A percentile compares a stretch with the other conserved stretches of the same genome.
These are phyloP conservation scores for Hyalella azteca DNA, from an alignment of 2,888 invertebrate species.

Conservation along the genomic window DNA sequence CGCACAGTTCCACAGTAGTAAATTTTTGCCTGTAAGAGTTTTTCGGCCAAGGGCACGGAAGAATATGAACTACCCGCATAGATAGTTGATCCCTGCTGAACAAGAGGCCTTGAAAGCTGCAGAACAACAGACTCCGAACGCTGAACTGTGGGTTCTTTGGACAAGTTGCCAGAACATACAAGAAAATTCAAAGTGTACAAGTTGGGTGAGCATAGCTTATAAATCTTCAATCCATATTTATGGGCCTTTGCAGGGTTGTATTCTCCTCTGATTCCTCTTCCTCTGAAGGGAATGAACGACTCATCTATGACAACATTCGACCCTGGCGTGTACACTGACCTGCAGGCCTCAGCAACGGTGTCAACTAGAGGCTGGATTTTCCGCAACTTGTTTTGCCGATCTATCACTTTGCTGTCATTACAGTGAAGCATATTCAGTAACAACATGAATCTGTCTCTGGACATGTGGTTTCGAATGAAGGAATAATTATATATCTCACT, in stretches of 20 bases:
- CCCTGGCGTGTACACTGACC: slow-evolving; percentile 9
- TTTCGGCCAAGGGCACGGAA: slow-evolving; percentile 30
- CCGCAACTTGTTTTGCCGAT: too few relatives aligned
- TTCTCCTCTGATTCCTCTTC: not conserved
- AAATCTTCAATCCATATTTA: too few relatives aligned
- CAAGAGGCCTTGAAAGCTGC: slow-evolving; percentile 30
- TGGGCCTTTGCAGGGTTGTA: not conserved
- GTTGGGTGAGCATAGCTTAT: too few relatives aligned
- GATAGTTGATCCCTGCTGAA: slow-evolving; percentile 18
- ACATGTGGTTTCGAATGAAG: not conserved
- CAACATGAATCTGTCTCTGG: too few relatives aligned
- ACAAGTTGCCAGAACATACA: not conserved
- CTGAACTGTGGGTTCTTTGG: not conserved
- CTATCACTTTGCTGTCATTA: too few relatives aligned
- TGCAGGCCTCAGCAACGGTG: not conserved
- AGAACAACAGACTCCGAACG: not conserved
- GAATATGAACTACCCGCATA: slow-evolving; percentile 37
- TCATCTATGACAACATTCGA: not conserved
- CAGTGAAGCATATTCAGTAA: too few relatives aligned
- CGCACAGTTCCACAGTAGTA: slow-evolving; percentile 34
- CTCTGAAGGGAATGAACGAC: not conserved
- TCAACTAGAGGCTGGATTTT: too few relatives aligned
- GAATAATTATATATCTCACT: slow-evolving; percentile 4
- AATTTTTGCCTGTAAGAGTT: slow-evolving; percentile 32
- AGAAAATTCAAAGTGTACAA: slow-evolving; percentile 23